Percentiles rank a stretch among this genome's conserved stretches.
Conservation (phyloP, 2,113 vertebrate genomes). For the Harpagus bidentatus region DNA sequence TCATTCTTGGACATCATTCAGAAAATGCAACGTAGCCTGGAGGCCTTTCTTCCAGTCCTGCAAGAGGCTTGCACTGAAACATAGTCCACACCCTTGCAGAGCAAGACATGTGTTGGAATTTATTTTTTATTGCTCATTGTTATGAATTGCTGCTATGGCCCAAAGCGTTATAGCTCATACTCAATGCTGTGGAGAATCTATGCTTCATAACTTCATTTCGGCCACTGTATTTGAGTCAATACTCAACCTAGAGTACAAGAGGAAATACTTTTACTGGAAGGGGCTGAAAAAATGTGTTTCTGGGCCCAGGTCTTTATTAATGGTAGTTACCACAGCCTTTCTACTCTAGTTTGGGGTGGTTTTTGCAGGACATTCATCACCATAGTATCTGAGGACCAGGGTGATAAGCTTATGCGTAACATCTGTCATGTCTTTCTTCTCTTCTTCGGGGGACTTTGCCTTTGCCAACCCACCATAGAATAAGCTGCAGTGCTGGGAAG, state of each 20-base stretch:
- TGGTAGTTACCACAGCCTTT: background rate
- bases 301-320: background rate
- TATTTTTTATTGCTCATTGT: conserved; percentile 57
- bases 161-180: background rate
- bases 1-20: conserved; percentile 61
- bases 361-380: background rate
- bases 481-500: background rate
- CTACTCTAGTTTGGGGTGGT: background rate
- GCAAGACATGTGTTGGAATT: conserved; percentile 19
- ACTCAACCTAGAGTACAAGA: background rate
- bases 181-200: background rate
- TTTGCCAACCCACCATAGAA: background rate
- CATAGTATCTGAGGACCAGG: background rate
- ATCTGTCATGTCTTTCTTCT: background rate
- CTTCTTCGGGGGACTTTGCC: background rate
- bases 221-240: background rate
- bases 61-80: background rate
- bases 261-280: background rate
- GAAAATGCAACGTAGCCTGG: conserved; percentile 33
- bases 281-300: background rate
- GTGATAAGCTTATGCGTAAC: background rate
- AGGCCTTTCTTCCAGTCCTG: conserved; percentile 32
- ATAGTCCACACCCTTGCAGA: conserved; percentile 24
- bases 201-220: background rate
- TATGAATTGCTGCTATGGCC: conserved; percentile 7